phyloP scores from a whole-genome alignment of 2,888 invertebrate species.

The Pristionchus maxplancki region DNA sequence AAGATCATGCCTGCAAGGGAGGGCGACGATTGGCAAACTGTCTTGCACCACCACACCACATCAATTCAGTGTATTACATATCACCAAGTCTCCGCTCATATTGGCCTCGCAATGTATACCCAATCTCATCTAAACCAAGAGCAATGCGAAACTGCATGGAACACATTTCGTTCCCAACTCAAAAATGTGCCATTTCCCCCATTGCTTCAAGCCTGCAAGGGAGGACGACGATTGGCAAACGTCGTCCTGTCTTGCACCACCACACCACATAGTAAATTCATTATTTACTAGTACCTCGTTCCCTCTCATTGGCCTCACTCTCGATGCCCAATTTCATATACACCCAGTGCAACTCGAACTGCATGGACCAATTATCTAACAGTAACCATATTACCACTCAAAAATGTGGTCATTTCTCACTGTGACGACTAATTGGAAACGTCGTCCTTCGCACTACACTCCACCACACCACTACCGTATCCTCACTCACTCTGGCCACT shows the following conservation, averaged over 20 bases:
- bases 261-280: no score
- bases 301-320: neutral
- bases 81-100: neutral
- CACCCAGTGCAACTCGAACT: no score
- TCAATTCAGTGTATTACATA: neutral
- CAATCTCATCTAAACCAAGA: neutral
- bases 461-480: neutral
- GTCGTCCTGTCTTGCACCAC: neutral
- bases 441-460: neutral
- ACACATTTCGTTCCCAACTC: no score
- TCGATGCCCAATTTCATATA: no score
- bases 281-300: no score
- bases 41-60: neutral
- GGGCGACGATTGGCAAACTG: neutral
- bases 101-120: neutral
- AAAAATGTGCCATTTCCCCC: no score
- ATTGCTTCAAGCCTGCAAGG: no score
- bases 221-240: neutral
- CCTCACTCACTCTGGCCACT: slow-evolving; percentile 47
- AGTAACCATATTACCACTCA: no score
- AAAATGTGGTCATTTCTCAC: neutral
- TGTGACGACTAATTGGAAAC: neutral
- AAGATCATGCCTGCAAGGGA: slow-evolving; percentile 31
- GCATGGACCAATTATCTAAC: no score
- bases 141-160: no score